Evolutionary conservation across 2,797 vertebrate species (phyloP).

Genomic region (Gorsachius magnificus): DNA sequence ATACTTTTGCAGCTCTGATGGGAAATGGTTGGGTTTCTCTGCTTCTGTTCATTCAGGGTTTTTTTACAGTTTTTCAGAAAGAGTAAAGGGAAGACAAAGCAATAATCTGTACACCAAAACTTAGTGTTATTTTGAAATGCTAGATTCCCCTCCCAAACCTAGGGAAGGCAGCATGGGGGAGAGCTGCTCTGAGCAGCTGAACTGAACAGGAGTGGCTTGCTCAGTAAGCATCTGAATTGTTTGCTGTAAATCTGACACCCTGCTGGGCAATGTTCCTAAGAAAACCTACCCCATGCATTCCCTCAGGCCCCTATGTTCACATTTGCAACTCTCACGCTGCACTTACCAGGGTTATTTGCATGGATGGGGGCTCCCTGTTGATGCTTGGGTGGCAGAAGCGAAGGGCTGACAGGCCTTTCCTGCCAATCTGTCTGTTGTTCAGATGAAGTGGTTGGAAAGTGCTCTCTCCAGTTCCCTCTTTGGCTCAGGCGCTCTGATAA

Average conservation of each 20-base stretch:
- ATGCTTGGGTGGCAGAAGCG: background rate
- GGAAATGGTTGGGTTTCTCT: background rate
- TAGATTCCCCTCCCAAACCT: background rate
- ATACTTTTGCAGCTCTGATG: background rate
- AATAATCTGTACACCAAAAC: background rate
- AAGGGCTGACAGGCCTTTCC: slow-evolving; percentile 36
- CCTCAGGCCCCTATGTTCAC: background rate
- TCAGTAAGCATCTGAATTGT: background rate
- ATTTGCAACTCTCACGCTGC: background rate
- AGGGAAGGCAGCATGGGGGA: background rate
- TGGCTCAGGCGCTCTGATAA: slow-evolving; percentile 74
- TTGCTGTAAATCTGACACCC: background rate
- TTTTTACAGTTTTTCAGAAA: background rate
- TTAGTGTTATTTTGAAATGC: background rate
- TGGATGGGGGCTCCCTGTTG: background rate
- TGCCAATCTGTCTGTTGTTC: slow-evolving; percentile 76
- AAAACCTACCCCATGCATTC: background rate
- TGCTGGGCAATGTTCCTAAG: background rate
- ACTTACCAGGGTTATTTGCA: background rate
- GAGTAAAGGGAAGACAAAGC: background rate
- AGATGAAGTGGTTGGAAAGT: slow-evolving; percentile 57
- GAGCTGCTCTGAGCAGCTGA: background rate
- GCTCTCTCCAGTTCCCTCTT: slow-evolving; percentile 51
- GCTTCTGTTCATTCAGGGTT: background rate
- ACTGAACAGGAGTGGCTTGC: background rate